Evolutionary conservation across 2,113 vertebrate species (phyloP).

Genomic region (Pollimyrus isidori): DNA sequence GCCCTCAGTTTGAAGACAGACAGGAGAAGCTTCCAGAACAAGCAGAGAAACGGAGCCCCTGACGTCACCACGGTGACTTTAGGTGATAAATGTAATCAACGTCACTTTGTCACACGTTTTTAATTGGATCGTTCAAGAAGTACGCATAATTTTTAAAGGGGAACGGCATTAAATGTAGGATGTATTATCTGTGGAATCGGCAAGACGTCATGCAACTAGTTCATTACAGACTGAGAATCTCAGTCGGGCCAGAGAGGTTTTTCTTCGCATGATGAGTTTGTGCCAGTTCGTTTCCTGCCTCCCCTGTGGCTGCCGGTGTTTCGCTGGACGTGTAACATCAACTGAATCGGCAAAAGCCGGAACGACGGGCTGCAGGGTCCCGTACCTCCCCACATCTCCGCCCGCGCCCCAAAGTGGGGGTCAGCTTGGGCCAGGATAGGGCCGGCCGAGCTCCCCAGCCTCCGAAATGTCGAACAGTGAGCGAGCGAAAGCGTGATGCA

Average conservation of each 20-base stretch:
- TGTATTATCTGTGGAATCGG: background rate
- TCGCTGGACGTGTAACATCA: background rate
- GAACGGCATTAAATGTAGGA: background rate
- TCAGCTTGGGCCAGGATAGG: background rate
- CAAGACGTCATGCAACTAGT: background rate
- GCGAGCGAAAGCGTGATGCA: background rate
- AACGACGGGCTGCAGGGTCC: background rate
- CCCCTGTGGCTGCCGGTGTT: background rate
- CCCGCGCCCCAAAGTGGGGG: background rate
- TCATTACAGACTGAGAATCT: background rate
- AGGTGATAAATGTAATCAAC: background rate
- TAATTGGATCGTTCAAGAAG: background rate
- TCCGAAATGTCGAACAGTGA: background rate
- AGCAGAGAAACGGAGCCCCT: background rate
- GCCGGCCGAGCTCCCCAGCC: background rate
- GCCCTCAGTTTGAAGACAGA: background rate
- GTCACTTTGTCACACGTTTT: background rate
- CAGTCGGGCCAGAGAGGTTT: background rate
- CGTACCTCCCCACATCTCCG: background rate
- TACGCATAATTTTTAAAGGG: background rate
- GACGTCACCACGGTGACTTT: background rate
- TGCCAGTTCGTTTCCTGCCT: background rate
- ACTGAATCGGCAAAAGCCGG: background rate
- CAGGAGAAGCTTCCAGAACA: background rate
- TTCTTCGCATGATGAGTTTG: background rate